phyloP scores from a whole-genome alignment of 2,797 vertebrate species.

The Heterohyrax brucei region DNA sequence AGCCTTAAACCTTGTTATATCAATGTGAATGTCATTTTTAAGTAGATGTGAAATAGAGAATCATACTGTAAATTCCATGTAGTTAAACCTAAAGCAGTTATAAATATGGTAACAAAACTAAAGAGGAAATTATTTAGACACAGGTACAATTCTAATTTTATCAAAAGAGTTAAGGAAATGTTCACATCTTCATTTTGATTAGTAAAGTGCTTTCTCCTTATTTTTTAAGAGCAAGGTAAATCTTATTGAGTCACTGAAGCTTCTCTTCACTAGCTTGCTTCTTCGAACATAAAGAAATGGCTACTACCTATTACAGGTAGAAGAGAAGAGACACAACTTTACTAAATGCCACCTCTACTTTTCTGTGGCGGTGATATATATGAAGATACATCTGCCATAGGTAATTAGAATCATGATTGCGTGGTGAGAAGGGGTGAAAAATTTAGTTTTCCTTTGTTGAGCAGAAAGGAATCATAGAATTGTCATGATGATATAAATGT shows the following conservation, averaged over 20 bases:
- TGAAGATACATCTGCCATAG: constrained; percentile 68
- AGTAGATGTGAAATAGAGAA: not conserved
- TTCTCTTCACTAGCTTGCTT: constrained; percentile 64
- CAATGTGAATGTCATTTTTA: not conserved
- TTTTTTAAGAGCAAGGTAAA: not conserved
- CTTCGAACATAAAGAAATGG: constrained; percentile 71
- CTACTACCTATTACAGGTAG: constrained; percentile 57
- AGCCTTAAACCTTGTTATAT: not conserved
- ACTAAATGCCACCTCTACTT: constrained; percentile 40
- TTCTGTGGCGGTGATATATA: constrained; percentile 59
- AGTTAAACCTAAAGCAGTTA: not conserved
- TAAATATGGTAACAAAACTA: not conserved
- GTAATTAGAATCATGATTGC: not conserved
- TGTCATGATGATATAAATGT: not conserved
- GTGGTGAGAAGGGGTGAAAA: no score
- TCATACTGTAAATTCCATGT: not conserved
- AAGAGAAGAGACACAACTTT: constrained; percentile 70
- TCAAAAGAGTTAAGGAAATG: not conserved
- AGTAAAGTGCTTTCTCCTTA: not conserved
- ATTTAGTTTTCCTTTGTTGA: not conserved
- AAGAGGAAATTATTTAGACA: not conserved
- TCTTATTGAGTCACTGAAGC: constrained; percentile 3
- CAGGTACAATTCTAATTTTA: not conserved
- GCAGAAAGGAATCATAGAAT: not conserved
- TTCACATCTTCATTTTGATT: not conserved